Evolutionary conservation across 2,113 vertebrate genomes (phyloP), one percentile per base, ranked within the genome.

Genomic region (Hemicordylus capensis): DNA sequence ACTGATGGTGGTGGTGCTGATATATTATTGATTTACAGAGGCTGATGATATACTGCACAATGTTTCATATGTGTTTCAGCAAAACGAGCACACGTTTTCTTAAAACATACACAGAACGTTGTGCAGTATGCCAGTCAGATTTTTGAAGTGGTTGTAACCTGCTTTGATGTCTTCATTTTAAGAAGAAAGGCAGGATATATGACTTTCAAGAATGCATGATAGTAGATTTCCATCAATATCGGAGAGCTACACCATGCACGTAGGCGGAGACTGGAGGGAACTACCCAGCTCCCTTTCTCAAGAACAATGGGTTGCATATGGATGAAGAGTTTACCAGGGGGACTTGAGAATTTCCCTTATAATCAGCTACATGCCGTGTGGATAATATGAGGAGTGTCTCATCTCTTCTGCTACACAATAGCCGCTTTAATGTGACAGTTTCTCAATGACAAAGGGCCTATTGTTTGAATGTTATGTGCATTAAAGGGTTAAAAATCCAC

Each of bases 321-420:
- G 58, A 78, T 70, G 66, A 72, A 85, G 42, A 48, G 64, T 85
- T 78, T 28, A 59, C n/a, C 28, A 51, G 14, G 14, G 56, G n/a
- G 34, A 63, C 58, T 74, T 37, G 31, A n/a, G 42, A 48, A 70
- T 78, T 70, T 59, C 22, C 64, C 24, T 48, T 37, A 84, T 28
- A 64, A 80, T 72, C 34, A 86, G 39, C 9, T 34, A 69, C 26
- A 56, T 56, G 84, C 84, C 70, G 22, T 77, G 46, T 80, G 81
- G 83, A 67, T 74, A 80, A 87, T 84, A 88, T 1, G 17, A 80
- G 90, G 69, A 76, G 63, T 90, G 86, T 91, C 51, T 86, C 77
- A 76, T 51, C 66, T 74, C 46, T 59, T 75, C 48, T 54, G 31
- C 37, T 14, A 86, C 81, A 88, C 89, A 91, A 85, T 70, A 88